A percentile compares a stretch with the other conserved stretches of the same genome.
phyloP scores from a whole-genome alignment of 2,113 vertebrate species.

The Xiphophorus maculatus region DNA sequence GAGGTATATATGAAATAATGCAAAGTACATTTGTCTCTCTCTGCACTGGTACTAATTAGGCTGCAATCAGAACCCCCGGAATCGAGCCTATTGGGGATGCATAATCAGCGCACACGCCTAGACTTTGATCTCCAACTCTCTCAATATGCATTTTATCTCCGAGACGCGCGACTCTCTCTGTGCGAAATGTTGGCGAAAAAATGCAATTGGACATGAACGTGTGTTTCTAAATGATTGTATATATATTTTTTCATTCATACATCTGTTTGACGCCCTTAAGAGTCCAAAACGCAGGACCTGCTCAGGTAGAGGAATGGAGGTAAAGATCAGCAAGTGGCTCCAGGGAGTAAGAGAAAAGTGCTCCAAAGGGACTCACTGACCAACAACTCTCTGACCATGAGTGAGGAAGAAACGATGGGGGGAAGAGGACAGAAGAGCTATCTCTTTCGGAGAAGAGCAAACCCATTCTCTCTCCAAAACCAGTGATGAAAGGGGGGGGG shows the following conservation, averaged over 20 bases:
- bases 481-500: constrained; percentile 49
- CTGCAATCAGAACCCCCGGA: constrained; percentile 29
- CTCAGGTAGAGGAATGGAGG: not conserved
- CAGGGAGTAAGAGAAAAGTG: not conserved
- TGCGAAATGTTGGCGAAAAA: not conserved
- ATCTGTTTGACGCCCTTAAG: not conserved
- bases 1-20: not conserved
- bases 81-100: constrained; percentile 37
- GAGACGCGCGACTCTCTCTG: constrained; percentile 38
- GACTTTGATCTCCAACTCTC: constrained; percentile 58
- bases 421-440: constrained; percentile 58
- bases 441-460: constrained; percentile 75
- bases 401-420: not conserved
- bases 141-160: constrained; percentile 37
- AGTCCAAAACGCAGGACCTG: not conserved
- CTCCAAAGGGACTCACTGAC: not conserved
- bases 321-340: not conserved
- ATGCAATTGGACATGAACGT: not conserved
- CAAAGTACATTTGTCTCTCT: constrained; percentile 7
- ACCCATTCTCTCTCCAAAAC: constrained; percentile 67
- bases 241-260: not conserved
- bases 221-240: not conserved
- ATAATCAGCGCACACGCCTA: constrained; percentile 47
- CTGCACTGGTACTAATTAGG: constrained; percentile 37
- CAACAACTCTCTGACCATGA: not conserved